Base-by-base conservation (phyloP, 2,797 vertebrate species). In the Ceryle rudis region DNA sequence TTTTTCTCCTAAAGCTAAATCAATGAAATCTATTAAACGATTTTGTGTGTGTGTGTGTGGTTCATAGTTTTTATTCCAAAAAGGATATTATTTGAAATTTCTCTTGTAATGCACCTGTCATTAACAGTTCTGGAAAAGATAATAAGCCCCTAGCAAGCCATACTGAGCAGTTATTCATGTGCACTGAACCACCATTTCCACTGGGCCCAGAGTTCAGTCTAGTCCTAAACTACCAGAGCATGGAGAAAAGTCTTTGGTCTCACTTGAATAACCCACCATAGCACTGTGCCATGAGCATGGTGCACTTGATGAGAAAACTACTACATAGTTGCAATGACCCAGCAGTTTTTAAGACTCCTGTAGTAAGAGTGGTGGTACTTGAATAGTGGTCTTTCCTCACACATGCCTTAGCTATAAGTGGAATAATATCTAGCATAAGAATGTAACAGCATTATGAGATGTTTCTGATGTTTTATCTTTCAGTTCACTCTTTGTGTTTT, bases 391-490 rank as follows among this genome's bases (percentile, higher is more conserved):
- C 60, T 75, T 70, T 79, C 41, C 25, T 81, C 23, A 33, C 9
- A 26, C 0, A 1, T 55, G 26, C 11, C 18, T 86, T 44, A 60
- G 12, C 29, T 70, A 8, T 62, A 75, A 69, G 65, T 51, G 31
- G 35, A 83, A 73, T 51, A 78, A 81, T 79, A 81, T 39, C 51
- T 81, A 66, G 15, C 18, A 11, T 73, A 89, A 94, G 31, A 75
- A 82, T 39, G 21, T 52, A 89, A 66, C 31, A 75, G 5, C 29
- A 49, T 93, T 94, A 47, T 86, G 62, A 94, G 66, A 70, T 67
- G 41, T 84, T 94, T 86, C 58, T 90, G 66, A 61, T 92, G 66
- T 86, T 84, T 95, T 77, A 77, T 85, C 77, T 94, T 94, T 73
- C 81, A 84, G 62, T 72, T 96, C 49, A 18, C 5, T 92, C 81